Percentiles rank a stretch among this genome's conserved stretches.
Evolutionary conservation across 2,888 invertebrate species (phyloP).

Genomic region (Andrena fulva): DNA sequence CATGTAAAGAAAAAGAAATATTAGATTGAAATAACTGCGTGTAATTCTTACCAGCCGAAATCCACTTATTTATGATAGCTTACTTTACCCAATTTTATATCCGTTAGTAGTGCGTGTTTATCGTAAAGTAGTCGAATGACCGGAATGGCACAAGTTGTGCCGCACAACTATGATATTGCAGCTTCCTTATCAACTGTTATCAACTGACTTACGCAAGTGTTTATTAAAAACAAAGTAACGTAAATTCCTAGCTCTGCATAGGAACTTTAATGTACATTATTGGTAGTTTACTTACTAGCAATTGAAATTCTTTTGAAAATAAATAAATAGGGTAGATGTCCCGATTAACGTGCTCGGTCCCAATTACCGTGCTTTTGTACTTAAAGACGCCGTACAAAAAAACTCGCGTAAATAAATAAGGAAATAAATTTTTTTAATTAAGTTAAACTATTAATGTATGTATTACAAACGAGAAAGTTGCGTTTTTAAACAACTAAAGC

Average conservation of each 20-base stretch:
- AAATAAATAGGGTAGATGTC: too few species aligned
- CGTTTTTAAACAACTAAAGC: too few species aligned
- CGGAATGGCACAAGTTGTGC: neutral
- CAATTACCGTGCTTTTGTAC: too few species aligned
- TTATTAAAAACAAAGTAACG: neutral
- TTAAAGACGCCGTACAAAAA: too few species aligned
- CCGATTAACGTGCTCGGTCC: too few species aligned
- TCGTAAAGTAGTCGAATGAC: neutral
- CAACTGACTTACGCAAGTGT: constrained; percentile 46
- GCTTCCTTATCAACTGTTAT: constrained; percentile 8
- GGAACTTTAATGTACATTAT: constrained; percentile 31
- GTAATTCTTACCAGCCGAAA: constrained; percentile 24
- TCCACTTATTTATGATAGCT: neutral
- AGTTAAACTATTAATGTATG: too few species aligned
- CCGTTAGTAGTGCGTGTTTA: too few species aligned
- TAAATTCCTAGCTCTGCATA: constrained; percentile 15
- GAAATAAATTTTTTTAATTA: too few species aligned
- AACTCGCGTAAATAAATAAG: too few species aligned
- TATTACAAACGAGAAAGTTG: too few species aligned
- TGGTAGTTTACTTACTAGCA: constrained; percentile 19
- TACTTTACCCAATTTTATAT: neutral
- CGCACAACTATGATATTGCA: neutral
- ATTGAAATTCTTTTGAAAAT: neutral
- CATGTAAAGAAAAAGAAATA: neutral
- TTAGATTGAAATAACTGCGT: neutral